phyloP scores from a whole-genome alignment of 2,113 vertebrate genomes.

The Oxygymnocypris stewartii region DNA sequence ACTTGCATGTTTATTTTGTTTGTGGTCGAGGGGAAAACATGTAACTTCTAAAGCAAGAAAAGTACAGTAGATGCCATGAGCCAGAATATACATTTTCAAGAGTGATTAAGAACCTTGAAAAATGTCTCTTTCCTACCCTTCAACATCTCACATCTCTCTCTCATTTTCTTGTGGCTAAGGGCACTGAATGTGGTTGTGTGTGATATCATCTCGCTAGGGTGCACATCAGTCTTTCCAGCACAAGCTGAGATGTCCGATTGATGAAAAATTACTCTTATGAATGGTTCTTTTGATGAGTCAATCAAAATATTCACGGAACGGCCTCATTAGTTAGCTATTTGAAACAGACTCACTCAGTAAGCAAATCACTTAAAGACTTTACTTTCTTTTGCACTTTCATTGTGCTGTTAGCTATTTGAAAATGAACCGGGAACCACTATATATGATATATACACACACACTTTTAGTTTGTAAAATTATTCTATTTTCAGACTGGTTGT shows the following conservation, averaged over 20 bases:
- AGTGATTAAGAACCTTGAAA: background rate
- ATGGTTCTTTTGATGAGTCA: background rate
- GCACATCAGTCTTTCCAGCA: background rate
- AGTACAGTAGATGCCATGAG: background rate
- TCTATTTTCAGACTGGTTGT: background rate
- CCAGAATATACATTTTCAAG: background rate
- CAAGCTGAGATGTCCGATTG: background rate
- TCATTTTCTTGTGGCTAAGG: background rate
- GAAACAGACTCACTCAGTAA: background rate
- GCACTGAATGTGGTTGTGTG: background rate
- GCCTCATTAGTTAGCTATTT: background rate
- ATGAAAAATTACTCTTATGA: background rate
- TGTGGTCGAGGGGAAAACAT: background rate
- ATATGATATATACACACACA: background rate
- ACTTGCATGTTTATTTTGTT: conserved; percentile 46
- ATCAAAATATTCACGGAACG: background rate
- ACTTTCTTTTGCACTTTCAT: background rate
- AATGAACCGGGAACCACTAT: background rate
- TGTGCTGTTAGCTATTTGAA: background rate
- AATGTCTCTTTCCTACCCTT: background rate
- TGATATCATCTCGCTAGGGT: background rate
- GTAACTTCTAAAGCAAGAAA: conserved; percentile 7
- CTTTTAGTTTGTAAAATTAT: background rate
- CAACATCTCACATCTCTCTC: background rate
- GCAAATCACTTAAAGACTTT: background rate